phyloP scores from a whole-genome alignment of 2,113 vertebrate genomes.

The Terrapene triunguis region DNA sequence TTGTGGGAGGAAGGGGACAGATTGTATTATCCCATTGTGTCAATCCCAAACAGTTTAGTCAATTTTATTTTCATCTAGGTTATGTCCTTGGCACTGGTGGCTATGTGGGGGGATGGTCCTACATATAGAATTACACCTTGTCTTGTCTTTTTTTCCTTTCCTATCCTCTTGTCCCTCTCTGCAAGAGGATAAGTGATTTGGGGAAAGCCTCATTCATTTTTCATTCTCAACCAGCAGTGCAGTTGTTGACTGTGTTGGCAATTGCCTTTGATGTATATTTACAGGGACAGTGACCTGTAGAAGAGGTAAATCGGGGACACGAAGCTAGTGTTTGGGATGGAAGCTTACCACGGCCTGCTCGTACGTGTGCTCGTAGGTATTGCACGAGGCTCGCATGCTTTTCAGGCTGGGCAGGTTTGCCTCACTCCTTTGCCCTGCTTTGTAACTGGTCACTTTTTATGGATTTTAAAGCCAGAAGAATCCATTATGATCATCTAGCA shows the following conservation, averaged over 20 bases:
- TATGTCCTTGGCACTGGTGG: neutral
- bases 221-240: neutral
- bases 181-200: neutral
- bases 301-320: constrained; percentile 52
- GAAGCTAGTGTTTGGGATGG: neutral
- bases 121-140: neutral
- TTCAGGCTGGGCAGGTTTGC: neutral
- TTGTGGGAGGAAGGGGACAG: neutral
- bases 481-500: neutral
- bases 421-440: neutral
- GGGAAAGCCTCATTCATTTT: constrained; percentile 20
- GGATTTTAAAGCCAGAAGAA: neutral
- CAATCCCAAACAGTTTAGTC: neutral
- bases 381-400: neutral
- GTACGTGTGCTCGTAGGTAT: neutral
- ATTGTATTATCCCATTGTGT: fast-evolving
- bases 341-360: neutral
- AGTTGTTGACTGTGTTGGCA: constrained; percentile 9
- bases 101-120: neutral
- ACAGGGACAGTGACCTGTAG: constrained; percentile 31
- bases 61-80: neutral
- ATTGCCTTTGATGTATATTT: constrained; percentile 35
- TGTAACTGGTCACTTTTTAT: neutral
- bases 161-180: neutral
- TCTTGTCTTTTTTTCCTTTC: neutral